phyloP scores from a whole-genome alignment of 1,140 invertebrate genomes.

The Radopholus similis region DNA sequence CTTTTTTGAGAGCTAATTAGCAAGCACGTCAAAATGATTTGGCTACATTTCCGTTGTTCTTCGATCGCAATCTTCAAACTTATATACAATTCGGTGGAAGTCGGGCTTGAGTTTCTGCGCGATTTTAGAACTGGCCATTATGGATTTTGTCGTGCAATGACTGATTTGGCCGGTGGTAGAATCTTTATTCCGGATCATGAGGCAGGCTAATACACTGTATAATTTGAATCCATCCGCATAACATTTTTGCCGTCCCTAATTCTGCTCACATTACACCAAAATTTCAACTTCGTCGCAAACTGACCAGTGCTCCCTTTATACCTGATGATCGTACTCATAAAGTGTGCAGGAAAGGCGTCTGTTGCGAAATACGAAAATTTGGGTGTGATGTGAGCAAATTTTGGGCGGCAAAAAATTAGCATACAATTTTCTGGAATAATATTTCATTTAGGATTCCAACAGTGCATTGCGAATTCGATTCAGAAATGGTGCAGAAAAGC shows the following conservation, averaged over 20 bases:
- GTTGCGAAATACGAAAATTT: neutral
- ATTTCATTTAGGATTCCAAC: neutral
- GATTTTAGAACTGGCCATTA: constrained; percentile 10
- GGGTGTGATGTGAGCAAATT: neutral
- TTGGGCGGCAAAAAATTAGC: neutral
- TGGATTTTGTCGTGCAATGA: constrained; percentile 4
- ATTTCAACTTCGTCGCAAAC: too few relatives aligned
- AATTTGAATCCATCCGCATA: too few relatives aligned
- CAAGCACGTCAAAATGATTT: neutral
- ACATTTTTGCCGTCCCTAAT: too few relatives aligned
- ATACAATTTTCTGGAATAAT: neutral
- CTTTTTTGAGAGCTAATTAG: neutral
- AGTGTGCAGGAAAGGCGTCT: neutral
- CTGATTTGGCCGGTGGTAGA: neutral
- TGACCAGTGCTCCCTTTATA: neutral
- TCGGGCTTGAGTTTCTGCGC: neutral
- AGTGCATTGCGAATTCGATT: neutral
- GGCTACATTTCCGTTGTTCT: constrained; percentile 8
- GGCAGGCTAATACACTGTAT: too few relatives aligned
- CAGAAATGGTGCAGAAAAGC: neutral
- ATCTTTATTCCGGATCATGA: constrained; percentile 11
- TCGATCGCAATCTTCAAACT: constrained; percentile 9
- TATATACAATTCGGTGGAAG: neutral
- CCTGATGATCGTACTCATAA: too few relatives aligned
- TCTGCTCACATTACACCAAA: neutral